Percentiles rank a stretch among this genome's conserved stretches.
Conservation (phyloP, 2,888 invertebrate genomes). For the Chromoteleia sp. region DNA sequence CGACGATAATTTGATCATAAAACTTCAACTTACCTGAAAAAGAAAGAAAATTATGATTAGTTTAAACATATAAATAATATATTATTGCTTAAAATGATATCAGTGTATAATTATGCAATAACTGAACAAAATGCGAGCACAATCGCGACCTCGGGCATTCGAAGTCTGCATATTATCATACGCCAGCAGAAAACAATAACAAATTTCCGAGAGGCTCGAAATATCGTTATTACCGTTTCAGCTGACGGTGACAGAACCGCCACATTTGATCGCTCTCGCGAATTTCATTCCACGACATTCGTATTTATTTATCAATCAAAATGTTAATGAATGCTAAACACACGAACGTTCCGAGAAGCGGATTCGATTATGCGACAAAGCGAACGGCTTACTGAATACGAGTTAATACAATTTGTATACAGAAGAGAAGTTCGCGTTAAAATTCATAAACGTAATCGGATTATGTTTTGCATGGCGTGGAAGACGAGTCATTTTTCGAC, state of each 20-base stretch:
- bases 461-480: slow-evolving; percentile 24
- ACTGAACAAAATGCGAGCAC: background rate
- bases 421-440: slow-evolving; percentile 25
- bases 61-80: background rate
- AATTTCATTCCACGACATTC: slow-evolving; percentile 28
- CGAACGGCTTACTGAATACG: slow-evolving; percentile 29
- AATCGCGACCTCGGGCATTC: slow-evolving; percentile 14
- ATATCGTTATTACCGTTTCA: slow-evolving; percentile 31
- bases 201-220: slow-evolving; percentile 32
- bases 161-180: slow-evolving; percentile 6
- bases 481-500: slow-evolving; percentile 27
- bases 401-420: slow-evolving; percentile 52
- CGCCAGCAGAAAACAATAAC: slow-evolving; percentile 7
- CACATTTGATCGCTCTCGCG: slow-evolving; percentile 8
- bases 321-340: slow-evolving; percentile 52
- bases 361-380: slow-evolving; percentile 37
- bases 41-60: slow-evolving; percentile 6
- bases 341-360: slow-evolving; percentile 37
- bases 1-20: no score
- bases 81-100: background rate
- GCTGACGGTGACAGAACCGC: slow-evolving; percentile 36
- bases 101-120: background rate
- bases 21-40: slow-evolving; percentile 29
- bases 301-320: slow-evolving; percentile 52
- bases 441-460: slow-evolving; percentile 54